Base-by-base conservation (phyloP, 2,113 vertebrate species). In the Hemiprocne comata region DNA sequence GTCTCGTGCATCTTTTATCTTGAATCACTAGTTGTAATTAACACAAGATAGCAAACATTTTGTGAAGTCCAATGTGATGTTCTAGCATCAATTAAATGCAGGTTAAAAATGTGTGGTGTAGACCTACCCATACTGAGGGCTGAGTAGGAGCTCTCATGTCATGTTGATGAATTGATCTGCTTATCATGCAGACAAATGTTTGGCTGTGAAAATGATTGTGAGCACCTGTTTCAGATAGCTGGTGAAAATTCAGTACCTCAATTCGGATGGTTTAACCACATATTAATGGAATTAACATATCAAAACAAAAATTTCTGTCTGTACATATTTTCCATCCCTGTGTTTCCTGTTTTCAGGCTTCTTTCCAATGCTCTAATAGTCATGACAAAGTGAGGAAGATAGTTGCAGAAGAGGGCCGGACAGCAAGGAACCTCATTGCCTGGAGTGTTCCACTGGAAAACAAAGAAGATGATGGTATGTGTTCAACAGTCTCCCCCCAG, bases 371-470 rank as follows among this genome's bases (percentile, higher is more conserved):
- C 64, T 99, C 99, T 62, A 99, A 99, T 85, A 99, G 99, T 95
- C 99, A 99, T 69, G 99, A 99, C 97, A 99, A 99, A 97, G 99
- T 99, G 75, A 98, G 99, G 95, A 99, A 98, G 91, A 99, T 99
- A 53, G 99, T 99, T 55, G 99, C 99, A 11, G 99, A 99, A 91
- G 99, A 99, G 94, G 99, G 99, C 21, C 99, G 99, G 4, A 98
- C 99, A 67, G 99, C 99, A 64, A 98, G 99, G 90, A 99, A 99
- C 93, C 97, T 99, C 53, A 99, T 99, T 38, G 99, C 99, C 0
- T 99, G 99, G 99, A 99, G 98, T 1, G 99, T 99, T 11, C 99
- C 99, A 2, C 92, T 99, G 69, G 99, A 99, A 89, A 99, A 85
- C 97, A 99, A 99, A 94, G 99, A 99, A 21, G 99, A 99, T 76